Percentiles rank a stretch among this genome's conserved stretches.
phyloP scores from a whole-genome alignment of 2,797 vertebrate genomes.

The Poecile montanus region DNA sequence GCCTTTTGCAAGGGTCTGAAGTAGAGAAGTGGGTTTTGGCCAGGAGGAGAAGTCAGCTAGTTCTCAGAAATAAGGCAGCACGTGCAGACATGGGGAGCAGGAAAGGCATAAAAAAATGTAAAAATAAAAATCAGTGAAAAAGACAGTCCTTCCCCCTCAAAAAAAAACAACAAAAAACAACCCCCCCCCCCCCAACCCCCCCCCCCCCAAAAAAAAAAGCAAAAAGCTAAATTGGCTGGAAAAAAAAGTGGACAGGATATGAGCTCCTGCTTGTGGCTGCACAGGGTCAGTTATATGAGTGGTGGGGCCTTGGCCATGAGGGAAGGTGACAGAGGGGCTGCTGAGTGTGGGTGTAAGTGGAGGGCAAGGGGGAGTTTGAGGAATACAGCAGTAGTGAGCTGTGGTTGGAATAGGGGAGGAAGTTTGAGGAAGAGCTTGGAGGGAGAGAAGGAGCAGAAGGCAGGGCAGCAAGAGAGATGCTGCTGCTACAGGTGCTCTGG shows the following conservation, averaged over 20 bases:
- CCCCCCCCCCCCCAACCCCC: background rate
- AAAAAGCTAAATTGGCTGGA: background rate
- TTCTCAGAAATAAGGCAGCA: conserved; percentile 46
- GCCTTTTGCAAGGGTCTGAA: background rate
- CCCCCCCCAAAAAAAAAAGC: background rate
- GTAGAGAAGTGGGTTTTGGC: conserved; percentile 40
- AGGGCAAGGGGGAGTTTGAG: background rate
- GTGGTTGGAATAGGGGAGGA: background rate
- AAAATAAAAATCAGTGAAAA: background rate
- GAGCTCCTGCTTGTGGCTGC: background rate
- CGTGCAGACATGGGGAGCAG: background rate
- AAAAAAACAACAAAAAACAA: background rate
- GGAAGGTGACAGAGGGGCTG: background rate
- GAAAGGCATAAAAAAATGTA: background rate
- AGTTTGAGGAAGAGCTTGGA: background rate
- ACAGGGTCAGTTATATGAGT: background rate
- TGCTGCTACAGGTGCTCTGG: background rate
- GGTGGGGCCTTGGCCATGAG: background rate
- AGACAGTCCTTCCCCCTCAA: background rate
- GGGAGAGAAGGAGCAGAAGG: background rate
- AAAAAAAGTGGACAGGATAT: background rate
- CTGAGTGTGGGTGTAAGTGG: background rate
- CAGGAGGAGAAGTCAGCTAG: conserved; percentile 21
- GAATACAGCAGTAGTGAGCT: rapidly evolving
- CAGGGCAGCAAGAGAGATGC: background rate